phyloP scores from a whole-genome alignment of 35 echinoderm and acorn worm species.

The Ophioderma brevispina region DNA sequence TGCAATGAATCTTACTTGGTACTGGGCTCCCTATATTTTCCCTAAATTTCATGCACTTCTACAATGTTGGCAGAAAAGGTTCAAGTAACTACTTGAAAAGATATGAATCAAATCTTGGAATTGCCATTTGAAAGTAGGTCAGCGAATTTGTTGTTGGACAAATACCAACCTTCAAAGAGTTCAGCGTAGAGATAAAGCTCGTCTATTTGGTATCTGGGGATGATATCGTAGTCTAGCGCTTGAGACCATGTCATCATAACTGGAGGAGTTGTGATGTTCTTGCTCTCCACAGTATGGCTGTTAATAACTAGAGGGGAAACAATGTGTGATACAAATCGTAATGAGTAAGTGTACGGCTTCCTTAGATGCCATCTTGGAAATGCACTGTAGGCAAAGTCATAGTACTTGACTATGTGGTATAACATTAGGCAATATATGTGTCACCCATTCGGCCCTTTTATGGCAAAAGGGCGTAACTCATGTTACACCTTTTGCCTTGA shows the following conservation, averaged over 20 bases:
- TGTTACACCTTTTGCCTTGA: too few species aligned
- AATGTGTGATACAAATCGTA: background rate
- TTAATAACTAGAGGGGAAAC: background rate
- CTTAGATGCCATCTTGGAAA: background rate
- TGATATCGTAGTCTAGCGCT: constrained; percentile 34
- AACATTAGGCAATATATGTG: background rate
- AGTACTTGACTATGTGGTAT: background rate
- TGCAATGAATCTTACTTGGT: too few species aligned
- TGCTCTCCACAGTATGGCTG: background rate
- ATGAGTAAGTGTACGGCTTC: background rate
- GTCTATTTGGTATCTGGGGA: constrained; percentile 61
- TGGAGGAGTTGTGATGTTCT: background rate
- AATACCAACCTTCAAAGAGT: constrained; percentile 15
- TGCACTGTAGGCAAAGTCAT: too few species aligned
- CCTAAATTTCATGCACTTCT: too few species aligned
- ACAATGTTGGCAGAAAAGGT: too few species aligned
- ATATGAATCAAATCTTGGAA: too few species aligned
- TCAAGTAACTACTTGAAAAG: too few species aligned
- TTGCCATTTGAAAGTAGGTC: too few species aligned
- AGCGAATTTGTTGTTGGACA: too few species aligned
- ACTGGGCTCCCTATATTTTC: too few species aligned
- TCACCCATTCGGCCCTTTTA: background rate
- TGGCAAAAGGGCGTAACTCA: background rate
- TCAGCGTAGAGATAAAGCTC: constrained; percentile 10
- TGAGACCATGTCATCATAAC: constrained; percentile 52